Percentiles rank a stretch among this genome's conserved stretches.
Evolutionary conservation across 2,113 vertebrate genomes (phyloP).

Genomic region (Crotalus helleri): DNA sequence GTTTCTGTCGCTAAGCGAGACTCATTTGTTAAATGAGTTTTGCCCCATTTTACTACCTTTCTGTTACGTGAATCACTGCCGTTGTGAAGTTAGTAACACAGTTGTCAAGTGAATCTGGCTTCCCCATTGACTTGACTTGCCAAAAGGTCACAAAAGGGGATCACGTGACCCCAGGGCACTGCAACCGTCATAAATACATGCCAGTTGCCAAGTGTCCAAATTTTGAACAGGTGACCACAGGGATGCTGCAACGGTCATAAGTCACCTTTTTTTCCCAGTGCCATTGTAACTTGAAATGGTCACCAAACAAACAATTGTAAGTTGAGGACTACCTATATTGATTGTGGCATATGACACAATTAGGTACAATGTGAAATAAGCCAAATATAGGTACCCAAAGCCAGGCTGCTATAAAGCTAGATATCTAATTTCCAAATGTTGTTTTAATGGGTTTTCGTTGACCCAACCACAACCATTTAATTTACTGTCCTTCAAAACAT

Average conservation of each 20-base stretch:
- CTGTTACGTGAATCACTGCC: not conserved
- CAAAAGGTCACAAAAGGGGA: not conserved
- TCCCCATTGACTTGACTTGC: no score
- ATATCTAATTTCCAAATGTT: constrained; percentile 60
- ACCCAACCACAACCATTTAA: constrained; percentile 19
- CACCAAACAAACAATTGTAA: not conserved
- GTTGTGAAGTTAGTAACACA: no score
- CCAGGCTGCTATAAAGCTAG: constrained; percentile 82
- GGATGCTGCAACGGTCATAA: not conserved
- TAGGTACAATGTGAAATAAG: constrained; percentile 51
- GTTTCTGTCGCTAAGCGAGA: not conserved
- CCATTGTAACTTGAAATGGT: not conserved
- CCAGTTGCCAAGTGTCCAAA: not conserved
- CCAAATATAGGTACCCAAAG: constrained; percentile 33
- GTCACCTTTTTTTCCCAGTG: not conserved
- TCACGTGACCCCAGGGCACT: not conserved
- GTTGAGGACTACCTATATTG: constrained; percentile 9
- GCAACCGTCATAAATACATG: not conserved
- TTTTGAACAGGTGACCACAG: not conserved
- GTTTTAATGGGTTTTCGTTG: constrained; percentile 51
- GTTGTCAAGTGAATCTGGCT: no score
- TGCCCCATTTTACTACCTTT: not conserved
- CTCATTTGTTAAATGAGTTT: not conserved
- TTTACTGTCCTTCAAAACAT: constrained; percentile 61
- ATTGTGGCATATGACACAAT: constrained; percentile 27